Evolutionary conservation across 2,888 invertebrate genomes (phyloP), one percentile per base, ranked within the genome.

Genomic region (Agrypnus murinus): DNA sequence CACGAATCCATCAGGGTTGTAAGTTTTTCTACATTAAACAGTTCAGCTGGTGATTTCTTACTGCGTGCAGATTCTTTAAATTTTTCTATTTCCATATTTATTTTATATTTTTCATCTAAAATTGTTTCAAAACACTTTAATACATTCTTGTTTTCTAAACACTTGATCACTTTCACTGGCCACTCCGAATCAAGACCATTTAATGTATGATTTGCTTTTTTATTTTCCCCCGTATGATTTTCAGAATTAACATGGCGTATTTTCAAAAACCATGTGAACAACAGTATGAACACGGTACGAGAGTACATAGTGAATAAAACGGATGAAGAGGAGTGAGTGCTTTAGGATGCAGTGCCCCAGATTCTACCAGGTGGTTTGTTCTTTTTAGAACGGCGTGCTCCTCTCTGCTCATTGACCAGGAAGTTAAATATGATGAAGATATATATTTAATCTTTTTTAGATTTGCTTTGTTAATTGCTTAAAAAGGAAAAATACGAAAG

Each of bases 261-360:
- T 43, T 25, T 31, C 17, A 55, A 57, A 57, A 55, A 12, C 34
- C 65, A 57, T 15, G 40, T 40, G 65, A 34, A 31, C 9, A 65
- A 43, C n/a, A 57, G 17, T 19, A 65, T 15, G 65, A 55, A 43
- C 65, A 19, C 65, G 50, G n/a, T 45, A 32, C 57, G 65, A 65
- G 65, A 32, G 55, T 45, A 46, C 65, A 65, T 65, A n/a, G 45
- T 46, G 65, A 65, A 65, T 65, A 45, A 57, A 43, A 55, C 17
- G 43, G 36, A 12, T 32, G 57, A 55, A 40, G 55, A 55, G 45
- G 34, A 32, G 55, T 32, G 45, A 46, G 34, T n/a, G 43, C 14
- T n/a, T 34, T 31, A 36, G 19, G 25, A 63, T 31, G 34, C 40
- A 63, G 1, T 57, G 65, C 57, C 57, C 65, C 53, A 65, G 19